Base-by-base conservation (phyloP, 2,113 vertebrate genomes). In the Myrmophylax atrothorax region DNA sequence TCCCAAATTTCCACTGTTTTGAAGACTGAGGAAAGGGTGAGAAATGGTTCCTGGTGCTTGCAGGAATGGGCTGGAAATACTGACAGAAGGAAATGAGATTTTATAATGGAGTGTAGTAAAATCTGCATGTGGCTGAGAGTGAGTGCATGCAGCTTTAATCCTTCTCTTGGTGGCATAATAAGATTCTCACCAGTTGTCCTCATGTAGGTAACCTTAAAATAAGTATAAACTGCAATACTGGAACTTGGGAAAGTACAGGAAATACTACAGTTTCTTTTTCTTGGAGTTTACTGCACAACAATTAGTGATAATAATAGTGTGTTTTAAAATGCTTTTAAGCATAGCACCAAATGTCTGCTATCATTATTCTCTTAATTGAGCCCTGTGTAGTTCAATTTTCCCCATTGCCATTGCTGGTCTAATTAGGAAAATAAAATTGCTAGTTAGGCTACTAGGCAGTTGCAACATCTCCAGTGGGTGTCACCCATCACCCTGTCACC, bases 91-190 rank as follows among this genome's bases (percentile, higher is more conserved):
- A 66, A 74, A 70, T 82, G 8, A 9, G 3, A 24, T 7, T 33
- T 44, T 1, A 19, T 37, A 3, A 20, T 9, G 7, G 19, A 75
- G 2, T 7, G 31, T 9, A 29, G 28, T 76, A 37, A 72, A 79
- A 72, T 44, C 29, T 67, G 1, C 0, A 1, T 35, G 37, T 26
- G 74, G 6, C 29, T n/a, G 28, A 47, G 7, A 49, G 49, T 2
- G 22, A 42, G 9, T 24, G 7, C 11, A 2, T 9, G 10, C 29
- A 49, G 31, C 14, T 70, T 73, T 50, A 19, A 35, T 80, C 19
- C 19, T 84, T 50, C 20, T 69, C 68, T 62, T 37, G 40, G 28
- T 12, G 26, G 1, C 7, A 11, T 12, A 38, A 28, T 3, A 25
- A 28, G 33, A 55, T 53, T 64, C 14, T 50, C 14, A 25, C 26